These are phyloP conservation scores for Harpagus bidentatus DNA, from an alignment of 2,113 vertebrate genomes.

Conservation along the genomic window DNA sequence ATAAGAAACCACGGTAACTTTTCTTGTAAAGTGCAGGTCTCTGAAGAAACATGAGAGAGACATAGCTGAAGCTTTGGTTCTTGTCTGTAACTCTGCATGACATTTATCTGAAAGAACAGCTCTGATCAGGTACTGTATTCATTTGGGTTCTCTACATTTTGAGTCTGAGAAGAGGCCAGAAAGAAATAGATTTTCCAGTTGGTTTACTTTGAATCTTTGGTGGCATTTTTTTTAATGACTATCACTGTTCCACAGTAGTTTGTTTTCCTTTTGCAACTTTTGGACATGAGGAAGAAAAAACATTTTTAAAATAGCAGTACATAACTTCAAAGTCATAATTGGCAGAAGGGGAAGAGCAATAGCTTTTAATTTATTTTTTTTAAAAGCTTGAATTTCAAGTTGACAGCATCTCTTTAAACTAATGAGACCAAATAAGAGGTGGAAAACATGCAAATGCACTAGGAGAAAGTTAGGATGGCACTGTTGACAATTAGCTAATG, in stretches of 20 bases:
- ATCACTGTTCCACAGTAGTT: neutral
- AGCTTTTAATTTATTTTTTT: neutral
- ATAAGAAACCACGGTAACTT: neutral
- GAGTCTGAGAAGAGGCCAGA: neutral
- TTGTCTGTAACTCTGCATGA: neutral
- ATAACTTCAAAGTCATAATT: neutral
- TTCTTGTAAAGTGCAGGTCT: neutral
- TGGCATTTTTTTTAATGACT: neutral
- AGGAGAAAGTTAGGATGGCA: neutral
- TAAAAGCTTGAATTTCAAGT: neutral
- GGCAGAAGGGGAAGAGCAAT: neutral
- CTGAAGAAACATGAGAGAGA: neutral
- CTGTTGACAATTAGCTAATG: neutral
- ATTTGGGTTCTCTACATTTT: neutral
- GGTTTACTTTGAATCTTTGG: neutral
- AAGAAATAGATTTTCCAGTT: neutral
- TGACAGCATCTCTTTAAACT: conserved; percentile 1
- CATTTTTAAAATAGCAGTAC: neutral
- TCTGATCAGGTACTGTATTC: neutral
- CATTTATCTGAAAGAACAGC: neutral
- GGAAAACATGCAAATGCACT: conserved; percentile 5
- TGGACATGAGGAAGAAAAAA: neutral
- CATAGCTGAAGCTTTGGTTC: neutral
- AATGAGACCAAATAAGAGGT: neutral
- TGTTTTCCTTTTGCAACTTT: neutral